Percentiles rank a stretch among this genome's conserved stretches.
phyloP scores from a whole-genome alignment of 2,888 invertebrate genomes.

The Capitulum mitella region DNA sequence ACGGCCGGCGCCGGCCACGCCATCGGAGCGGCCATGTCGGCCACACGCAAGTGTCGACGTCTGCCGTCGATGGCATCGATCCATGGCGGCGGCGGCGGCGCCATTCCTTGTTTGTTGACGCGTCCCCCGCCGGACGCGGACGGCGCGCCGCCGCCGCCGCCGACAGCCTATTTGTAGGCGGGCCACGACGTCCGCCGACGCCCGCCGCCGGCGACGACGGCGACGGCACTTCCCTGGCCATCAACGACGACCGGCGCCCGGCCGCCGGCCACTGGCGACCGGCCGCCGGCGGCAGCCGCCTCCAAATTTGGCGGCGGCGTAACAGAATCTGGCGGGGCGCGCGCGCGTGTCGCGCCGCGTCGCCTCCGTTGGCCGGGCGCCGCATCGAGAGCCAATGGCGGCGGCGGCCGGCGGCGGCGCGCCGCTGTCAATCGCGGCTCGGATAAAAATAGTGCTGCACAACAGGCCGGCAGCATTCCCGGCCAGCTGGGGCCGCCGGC shows the following conservation, averaged over 20 bases:
- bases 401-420: background rate
- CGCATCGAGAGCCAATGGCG: background rate
- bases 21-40: no score
- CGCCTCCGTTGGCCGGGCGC: slow-evolving; percentile 24
- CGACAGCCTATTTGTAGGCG: background rate
- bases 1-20: no score
- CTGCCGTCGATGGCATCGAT: no score
- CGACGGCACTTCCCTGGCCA: background rate
- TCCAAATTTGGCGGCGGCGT: slow-evolving; percentile 22
- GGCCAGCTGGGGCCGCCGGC: no score
- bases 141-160: background rate
- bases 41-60: no score
- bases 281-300: background rate
- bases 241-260: background rate
- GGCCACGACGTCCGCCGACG: background rate
- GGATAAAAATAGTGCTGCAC: background rate
- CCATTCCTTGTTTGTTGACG: background rate
- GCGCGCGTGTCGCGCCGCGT: background rate
- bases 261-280: background rate
- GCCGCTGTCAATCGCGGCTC: slow-evolving; percentile 19
- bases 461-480: background rate
- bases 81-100: background rate
- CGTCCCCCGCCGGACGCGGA: background rate
- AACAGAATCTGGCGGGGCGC: background rate
- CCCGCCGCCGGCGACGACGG: background rate